Conservation (phyloP, 2,113 vertebrate genomes). For the Clarias macrocephalus region DNA sequence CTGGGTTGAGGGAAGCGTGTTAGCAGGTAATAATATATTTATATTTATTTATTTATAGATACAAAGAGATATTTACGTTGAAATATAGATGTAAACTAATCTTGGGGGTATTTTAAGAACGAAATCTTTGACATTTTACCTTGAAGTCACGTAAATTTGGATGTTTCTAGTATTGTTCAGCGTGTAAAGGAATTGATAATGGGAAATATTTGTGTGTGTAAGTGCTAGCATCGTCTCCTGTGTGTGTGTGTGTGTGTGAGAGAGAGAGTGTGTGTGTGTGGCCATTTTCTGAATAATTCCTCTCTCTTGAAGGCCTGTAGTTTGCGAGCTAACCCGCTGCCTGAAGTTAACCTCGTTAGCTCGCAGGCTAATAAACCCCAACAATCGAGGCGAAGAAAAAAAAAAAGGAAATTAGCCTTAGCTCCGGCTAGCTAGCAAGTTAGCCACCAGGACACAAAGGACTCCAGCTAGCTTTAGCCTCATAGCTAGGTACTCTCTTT, state of each 20-base stretch:
- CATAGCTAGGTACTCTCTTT: background rate
- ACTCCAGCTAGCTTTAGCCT: slow-evolving; percentile 57
- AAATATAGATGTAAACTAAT: slow-evolving; percentile 57
- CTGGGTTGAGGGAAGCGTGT: slow-evolving; percentile 71
- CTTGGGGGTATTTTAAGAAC: background rate
- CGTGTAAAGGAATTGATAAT: background rate
- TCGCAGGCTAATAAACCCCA: slow-evolving; percentile 4
- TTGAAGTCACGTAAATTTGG: background rate
- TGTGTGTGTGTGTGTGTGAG: slow-evolving; percentile 43
- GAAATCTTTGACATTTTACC: too few species aligned
- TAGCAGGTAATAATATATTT: slow-evolving; percentile 73
- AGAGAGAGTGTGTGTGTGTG: slow-evolving; percentile 47
- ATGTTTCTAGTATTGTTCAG: background rate
- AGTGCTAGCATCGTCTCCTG: slow-evolving; percentile 62
- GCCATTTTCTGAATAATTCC: slow-evolving; percentile 59
- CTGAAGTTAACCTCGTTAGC: slow-evolving; percentile 12
- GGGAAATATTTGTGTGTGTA: background rate
- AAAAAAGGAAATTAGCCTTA: slow-evolving; percentile 27
- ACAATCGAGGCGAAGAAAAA: slow-evolving; percentile 28
- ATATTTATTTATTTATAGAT: background rate
- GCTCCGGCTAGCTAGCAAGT: slow-evolving; percentile 15
- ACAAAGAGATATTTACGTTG: too few species aligned
- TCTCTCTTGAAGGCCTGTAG: background rate
- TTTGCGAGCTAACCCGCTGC: slow-evolving; percentile 52
- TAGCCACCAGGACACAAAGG: slow-evolving; percentile 66